These are phyloP conservation scores for Caenorhabditis sinica DNA, from an alignment of 2,888 invertebrate species.

Conservation along the genomic window DNA sequence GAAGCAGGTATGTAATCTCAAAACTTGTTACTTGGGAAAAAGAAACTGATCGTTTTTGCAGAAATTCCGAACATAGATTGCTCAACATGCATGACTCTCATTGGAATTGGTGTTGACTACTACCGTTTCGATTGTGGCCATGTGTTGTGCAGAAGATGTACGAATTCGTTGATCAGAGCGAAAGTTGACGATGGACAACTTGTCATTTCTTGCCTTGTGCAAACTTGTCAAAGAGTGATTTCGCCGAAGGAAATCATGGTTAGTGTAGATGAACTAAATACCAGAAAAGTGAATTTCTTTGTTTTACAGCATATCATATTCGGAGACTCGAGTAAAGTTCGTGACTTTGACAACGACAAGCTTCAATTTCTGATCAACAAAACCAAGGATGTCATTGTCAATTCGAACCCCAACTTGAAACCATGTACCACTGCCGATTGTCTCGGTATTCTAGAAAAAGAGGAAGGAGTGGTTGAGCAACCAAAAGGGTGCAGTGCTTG, in stretches of 20 bases:
- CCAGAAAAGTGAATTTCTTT: too few species aligned
- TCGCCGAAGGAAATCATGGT: conserved; percentile 11
- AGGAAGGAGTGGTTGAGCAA: not conserved
- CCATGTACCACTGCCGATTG: conserved; percentile 12
- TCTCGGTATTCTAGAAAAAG: not conserved
- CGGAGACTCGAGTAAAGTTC: conserved; percentile 10
- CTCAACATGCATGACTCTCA: conserved; percentile 3
- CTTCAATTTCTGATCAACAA: not conserved
- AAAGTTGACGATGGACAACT: not conserved
- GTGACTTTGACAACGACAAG: conserved; percentile 27
- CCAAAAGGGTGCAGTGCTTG: not conserved
- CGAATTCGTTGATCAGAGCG: not conserved
- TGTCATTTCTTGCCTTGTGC: not conserved
- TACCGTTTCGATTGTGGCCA: conserved; percentile 45
- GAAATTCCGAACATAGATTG: not conserved
- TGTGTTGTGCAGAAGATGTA: conserved; percentile 32
- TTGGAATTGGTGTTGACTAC: conserved; percentile 2
- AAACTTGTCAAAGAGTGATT: not conserved
- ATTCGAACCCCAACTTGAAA: not conserved
- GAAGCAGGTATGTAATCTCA: not conserved
- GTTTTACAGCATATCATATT: conserved; percentile 10
- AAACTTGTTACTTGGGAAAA: too few species aligned
- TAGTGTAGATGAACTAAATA: too few species aligned
- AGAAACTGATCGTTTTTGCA: not conserved
- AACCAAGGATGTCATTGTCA: not conserved